Conservation (phyloP, 2,797 vertebrate species). For the Thamnophis elegans region DNA sequence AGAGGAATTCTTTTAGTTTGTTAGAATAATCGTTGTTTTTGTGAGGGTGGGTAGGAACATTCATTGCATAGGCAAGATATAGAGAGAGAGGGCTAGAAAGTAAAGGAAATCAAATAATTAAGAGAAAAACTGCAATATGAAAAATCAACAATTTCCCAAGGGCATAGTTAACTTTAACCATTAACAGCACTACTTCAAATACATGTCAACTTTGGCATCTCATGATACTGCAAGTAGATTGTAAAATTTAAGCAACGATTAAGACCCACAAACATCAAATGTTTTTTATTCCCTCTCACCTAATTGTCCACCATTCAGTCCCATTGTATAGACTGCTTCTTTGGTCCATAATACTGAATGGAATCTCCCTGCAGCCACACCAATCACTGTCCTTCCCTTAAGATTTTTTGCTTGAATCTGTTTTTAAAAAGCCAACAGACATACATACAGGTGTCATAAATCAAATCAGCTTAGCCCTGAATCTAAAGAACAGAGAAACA, state of each 20-base stretch:
- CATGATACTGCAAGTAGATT: neutral
- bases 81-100: neutral
- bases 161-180: neutral
- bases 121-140: neutral
- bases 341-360: conserved; percentile 96
- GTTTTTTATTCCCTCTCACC: conserved; percentile 74
- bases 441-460: conserved; percentile 27
- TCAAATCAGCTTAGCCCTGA: conserved; percentile 43
- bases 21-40: neutral
- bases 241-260: conserved; percentile 26
- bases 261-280: conserved; percentile 17
- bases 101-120: neutral
- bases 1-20: neutral
- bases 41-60: neutral
- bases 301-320: conserved; percentile 94
- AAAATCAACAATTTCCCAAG: neutral
- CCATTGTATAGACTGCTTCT: conserved; percentile 94
- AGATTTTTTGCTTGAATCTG: conserved; percentile 91
- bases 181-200: neutral
- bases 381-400: conserved; percentile 88
- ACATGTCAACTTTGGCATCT: neutral
- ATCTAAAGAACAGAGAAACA: neutral
- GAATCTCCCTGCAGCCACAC: conserved; percentile 93
- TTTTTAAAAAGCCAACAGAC: conserved; percentile 39
- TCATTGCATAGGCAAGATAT: neutral